Conservation (phyloP, 2,797 vertebrate genomes). For the Ciconia nigra region DNA sequence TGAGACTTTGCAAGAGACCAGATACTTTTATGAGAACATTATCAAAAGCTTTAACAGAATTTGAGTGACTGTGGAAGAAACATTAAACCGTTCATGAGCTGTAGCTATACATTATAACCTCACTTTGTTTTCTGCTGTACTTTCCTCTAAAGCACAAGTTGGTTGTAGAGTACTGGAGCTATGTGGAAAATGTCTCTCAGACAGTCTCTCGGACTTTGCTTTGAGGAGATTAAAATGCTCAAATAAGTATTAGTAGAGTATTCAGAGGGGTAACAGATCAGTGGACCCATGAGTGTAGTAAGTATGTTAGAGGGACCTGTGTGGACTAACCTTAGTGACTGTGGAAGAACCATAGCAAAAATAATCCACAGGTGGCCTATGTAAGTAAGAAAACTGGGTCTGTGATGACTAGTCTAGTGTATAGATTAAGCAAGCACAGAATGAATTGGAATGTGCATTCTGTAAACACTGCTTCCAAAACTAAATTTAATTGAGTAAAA, state of each 20-base stretch:
- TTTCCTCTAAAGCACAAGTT: neutral
- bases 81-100: neutral
- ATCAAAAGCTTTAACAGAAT: neutral
- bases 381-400: neutral
- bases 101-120: neutral
- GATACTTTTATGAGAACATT: neutral
- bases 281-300: neutral
- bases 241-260: neutral
- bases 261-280: neutral
- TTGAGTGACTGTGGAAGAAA: neutral
- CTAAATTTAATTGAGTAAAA: neutral
- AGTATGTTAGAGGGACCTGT: neutral
- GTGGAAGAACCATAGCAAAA: neutral
- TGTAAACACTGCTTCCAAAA: neutral
- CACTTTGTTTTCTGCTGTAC: neutral
- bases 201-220: neutral
- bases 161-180: neutral
- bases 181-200: neutral
- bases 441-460: neutral
- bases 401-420: neutral
- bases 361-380: neutral
- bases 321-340: neutral
- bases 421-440: neutral
- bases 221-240: neutral
- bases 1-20: neutral